phyloP scores from a whole-genome alignment of 2,797 vertebrate species.

The Australoheros facetus region DNA sequence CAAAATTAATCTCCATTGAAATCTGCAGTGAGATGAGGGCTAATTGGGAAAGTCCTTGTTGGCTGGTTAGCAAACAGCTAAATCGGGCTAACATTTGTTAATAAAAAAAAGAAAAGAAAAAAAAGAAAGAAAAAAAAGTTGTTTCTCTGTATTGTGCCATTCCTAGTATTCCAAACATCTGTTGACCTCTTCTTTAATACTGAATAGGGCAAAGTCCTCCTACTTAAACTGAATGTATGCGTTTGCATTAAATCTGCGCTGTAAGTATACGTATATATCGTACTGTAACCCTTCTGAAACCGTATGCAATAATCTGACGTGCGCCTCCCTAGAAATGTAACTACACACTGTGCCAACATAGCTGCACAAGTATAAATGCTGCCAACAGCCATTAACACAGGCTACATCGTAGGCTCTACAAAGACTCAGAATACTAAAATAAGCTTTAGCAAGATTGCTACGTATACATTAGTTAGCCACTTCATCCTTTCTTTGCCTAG shows the following conservation, averaged over 20 bases:
- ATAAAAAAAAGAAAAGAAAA: fast-evolving
- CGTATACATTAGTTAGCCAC: not conserved
- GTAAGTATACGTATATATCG: not conserved
- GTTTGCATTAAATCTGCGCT: not conserved
- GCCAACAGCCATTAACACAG: not conserved
- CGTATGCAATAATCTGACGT: not conserved
- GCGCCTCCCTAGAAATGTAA: not conserved
- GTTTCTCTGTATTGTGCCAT: not conserved
- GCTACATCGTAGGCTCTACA: not conserved
- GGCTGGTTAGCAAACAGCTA: not conserved
- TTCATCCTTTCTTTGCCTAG: not conserved
- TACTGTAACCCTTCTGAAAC: not conserved
- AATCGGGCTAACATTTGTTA: not conserved
- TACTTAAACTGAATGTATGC: not conserved
- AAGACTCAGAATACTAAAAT: not conserved
- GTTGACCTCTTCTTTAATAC: not conserved
- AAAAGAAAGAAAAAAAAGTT: fast-evolving
- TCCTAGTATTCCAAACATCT: not conserved
- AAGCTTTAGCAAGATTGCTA: not conserved
- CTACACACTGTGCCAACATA: not conserved
- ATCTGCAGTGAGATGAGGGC: not conserved
- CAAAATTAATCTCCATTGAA: not conserved
- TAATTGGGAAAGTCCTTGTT: not conserved
- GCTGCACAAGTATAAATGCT: not conserved
- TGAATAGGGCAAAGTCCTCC: not conserved